phyloP scores from a whole-genome alignment of 2,797 vertebrate species.

The Schizopygopsis pylzovi region DNA sequence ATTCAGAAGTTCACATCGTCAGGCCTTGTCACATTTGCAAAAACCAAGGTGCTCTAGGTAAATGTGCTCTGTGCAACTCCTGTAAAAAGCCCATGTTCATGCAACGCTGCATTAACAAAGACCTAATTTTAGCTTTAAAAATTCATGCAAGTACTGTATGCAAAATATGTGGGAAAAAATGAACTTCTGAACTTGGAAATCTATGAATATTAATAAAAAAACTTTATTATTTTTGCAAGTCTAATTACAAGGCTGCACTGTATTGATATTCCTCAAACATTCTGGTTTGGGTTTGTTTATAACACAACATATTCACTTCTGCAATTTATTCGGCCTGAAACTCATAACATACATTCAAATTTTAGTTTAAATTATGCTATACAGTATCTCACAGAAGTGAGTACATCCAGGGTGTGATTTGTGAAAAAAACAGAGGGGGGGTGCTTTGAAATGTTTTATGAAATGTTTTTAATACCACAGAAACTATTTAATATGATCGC shows the following conservation, averaged over 20 bases:
- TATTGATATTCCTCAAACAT: not conserved
- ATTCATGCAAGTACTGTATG: not conserved
- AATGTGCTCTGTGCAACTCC: not conserved
- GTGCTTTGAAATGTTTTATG: no score
- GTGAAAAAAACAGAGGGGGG: no score
- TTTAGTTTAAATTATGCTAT: not conserved
- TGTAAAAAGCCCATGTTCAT: not conserved
- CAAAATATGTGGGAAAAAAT: not conserved
- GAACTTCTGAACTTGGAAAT: not conserved
- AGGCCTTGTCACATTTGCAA: not conserved
- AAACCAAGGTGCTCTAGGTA: not conserved
- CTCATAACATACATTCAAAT: not conserved
- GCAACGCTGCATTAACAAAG: not conserved
- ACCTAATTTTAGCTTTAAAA: not conserved
- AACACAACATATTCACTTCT: not conserved
- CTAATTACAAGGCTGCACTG: constrained; percentile 12
- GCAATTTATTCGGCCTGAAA: not conserved
- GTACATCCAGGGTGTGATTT: no score
- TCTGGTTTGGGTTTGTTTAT: not conserved
- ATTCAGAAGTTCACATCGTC: not conserved
- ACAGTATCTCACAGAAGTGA: no score
- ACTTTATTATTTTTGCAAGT: not conserved
- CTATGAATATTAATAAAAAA: constrained; percentile 8
- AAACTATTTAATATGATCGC: no score
- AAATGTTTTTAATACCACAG: no score